A percentile compares a stretch with the other conserved stretches of the same genome.
Evolutionary conservation across 1,140 invertebrate genomes (phyloP).

Genomic region (Augochlora pura): DNA sequence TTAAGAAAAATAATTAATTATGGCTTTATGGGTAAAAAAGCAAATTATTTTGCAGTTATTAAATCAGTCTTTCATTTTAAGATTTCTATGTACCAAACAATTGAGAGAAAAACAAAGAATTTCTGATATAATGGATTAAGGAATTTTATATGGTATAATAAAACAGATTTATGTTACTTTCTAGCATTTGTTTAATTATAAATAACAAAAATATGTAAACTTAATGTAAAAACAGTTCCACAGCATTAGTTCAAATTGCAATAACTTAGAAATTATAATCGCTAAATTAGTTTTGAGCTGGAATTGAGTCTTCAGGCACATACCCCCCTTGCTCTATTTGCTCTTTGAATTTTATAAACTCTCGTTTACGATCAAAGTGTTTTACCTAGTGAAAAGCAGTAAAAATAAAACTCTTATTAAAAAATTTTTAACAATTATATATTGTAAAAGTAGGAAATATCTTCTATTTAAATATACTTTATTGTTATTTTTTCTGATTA

Average conservation of each 20-base stretch:
- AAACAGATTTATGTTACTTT: constrained; percentile 57
- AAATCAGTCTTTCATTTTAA: constrained; percentile 32
- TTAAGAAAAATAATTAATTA: constrained; percentile 37
- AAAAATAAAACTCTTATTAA: constrained; percentile 39
- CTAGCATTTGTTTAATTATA: constrained; percentile 62
- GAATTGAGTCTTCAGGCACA: constrained; percentile 82
- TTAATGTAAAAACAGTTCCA: constrained; percentile 42
- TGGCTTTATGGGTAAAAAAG: constrained; percentile 47
- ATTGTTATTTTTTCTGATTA: background rate
- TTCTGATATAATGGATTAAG: constrained; percentile 50
- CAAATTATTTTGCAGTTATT: constrained; percentile 39
- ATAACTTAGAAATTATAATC: constrained; percentile 47
- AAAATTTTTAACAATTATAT: constrained; percentile 19
- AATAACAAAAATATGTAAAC: constrained; percentile 47
- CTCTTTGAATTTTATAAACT: constrained; percentile 93
- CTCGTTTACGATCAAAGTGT: constrained; percentile 95
- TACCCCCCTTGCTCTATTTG: constrained; percentile 92
- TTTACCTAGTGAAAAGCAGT: constrained; percentile 84
- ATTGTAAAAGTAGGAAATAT: constrained; percentile 7
- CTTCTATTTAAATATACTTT: background rate
- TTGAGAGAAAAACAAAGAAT: constrained; percentile 12
- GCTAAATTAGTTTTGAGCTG: constrained; percentile 56
- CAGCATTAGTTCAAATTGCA: constrained; percentile 48
- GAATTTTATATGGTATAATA: constrained; percentile 49
- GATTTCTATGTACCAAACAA: constrained; percentile 10